These are phyloP conservation scores for Rhinogobius similis DNA, from an alignment of 2,113 vertebrate species.

Conservation along the genomic window DNA sequence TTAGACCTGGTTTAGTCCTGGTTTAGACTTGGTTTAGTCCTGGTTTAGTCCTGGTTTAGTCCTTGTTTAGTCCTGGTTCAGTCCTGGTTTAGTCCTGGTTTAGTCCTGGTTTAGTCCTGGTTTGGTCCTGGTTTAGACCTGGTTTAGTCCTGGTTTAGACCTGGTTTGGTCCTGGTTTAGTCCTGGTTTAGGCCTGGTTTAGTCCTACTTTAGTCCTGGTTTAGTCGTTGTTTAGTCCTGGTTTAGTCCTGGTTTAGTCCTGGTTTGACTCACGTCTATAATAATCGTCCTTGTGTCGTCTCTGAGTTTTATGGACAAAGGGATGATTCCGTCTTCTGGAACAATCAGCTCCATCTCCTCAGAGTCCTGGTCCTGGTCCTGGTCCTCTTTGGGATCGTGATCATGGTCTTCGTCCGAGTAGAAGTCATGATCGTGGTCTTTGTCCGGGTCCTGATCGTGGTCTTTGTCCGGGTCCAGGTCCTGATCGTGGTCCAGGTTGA, in stretches of 20 bases:
- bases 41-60: no score
- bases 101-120: no score
- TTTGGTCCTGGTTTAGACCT: no score
- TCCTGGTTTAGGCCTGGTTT: not conserved
- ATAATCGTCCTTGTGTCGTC: constrained; percentile 33
- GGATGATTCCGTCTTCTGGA: constrained; percentile 55
- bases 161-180: not conserved
- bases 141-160: not conserved
- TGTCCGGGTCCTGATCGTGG: not conserved
- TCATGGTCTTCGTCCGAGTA: not conserved
- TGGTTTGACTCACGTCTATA: constrained; percentile 47
- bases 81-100: no score
- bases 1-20: no score
- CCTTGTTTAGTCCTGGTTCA: no score
- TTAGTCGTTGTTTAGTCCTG: no score
- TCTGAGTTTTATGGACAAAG: constrained; percentile 42
- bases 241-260: not conserved
- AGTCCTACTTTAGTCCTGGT: not conserved
- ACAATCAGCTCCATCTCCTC: constrained; percentile 46
- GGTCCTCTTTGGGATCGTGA: not conserved
- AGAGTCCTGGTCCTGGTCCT: not conserved
- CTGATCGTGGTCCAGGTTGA: not conserved
- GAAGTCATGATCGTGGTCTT: no score
- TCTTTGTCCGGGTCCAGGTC: not conserved
- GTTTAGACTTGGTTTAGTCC: no score